Evolutionary conservation across 2,797 vertebrate genomes (phyloP), one percentile per base, ranked within the genome.

Genomic region (Gadopsis marmoratus): DNA sequence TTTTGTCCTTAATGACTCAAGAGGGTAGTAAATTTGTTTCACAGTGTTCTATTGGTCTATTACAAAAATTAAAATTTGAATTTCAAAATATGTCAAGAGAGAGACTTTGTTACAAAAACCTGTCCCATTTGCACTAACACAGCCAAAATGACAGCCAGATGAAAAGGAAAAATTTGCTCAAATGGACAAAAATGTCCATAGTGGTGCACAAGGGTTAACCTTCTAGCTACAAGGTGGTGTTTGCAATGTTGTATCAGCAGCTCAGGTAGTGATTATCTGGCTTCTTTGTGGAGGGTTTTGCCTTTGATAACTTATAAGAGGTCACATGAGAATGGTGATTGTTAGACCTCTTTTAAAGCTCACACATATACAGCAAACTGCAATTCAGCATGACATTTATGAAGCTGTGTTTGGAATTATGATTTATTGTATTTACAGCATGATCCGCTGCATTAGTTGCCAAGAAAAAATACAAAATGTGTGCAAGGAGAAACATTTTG

Each of bases 401-500:
- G 33, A 82, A 71, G 61, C 58, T 67, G 66, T 79, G 50, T 64
- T 33, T 60, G 71, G 54, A 75, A 80, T 80, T 62, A 47, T 48
- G 39, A 62, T 73, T 78, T 69, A 67, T 71, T 74, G 65, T 54
- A 55, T 68, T 81, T 17, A 41, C 5, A 67, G 56, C 48, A 55
- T 58, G 37, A 59, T 75, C 54, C 65, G n/a, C 79, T 69, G 75
- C 70, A 77, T 74, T 51, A 63, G 65, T 76, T 78, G 76, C 73
- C 74, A 82, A 71, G 48, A 76, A 45, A 76, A 61, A 12, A 70
- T 43, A 37, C 23, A 54, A 58, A 45, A 64, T 48, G 16, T 60
- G 19, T 39, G 56, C 50, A 79, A 66, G 37, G 17, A 67, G 43
- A 31, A 33, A 60, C 39, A 54, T 39, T 47, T 37, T 43, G 11